Percentiles rank a stretch among this genome's conserved stretches.
Evolutionary conservation across 2,888 invertebrate species (phyloP).

Genomic region (Boloria selene): DNA sequence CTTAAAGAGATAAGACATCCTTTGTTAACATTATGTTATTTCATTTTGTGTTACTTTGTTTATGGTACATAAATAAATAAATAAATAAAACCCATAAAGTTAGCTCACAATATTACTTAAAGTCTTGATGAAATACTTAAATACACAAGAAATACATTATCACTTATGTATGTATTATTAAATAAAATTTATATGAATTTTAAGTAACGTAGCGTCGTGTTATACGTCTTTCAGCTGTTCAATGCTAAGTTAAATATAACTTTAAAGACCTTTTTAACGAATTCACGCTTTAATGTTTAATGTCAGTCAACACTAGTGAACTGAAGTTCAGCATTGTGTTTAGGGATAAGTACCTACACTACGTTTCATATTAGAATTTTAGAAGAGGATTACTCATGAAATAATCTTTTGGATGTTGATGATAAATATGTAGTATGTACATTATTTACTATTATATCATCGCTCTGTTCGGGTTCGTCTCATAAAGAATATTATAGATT

Average conservation of each 20-base stretch:
- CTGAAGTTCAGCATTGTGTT: constrained; percentile 10
- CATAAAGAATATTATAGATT: too few species aligned
- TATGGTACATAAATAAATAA: too few species aligned
- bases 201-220: constrained; percentile 10
- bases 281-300: constrained; percentile 22
- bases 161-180: constrained; percentile 4
- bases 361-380: constrained; percentile 6
- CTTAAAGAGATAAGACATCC: too few species aligned
- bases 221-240: constrained; percentile 8
- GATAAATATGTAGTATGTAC: too few species aligned
- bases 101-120: too few species aligned
- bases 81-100: too few species aligned
- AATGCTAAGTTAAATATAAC: not conserved
- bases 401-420: too few species aligned
- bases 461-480: too few species aligned
- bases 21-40: too few species aligned
- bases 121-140: not conserved
- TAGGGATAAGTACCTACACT: not conserved
- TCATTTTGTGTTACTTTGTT: too few species aligned
- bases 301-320: constrained; percentile 18
- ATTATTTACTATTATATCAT: too few species aligned
- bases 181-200: constrained; percentile 5
- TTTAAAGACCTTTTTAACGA: constrained; percentile 22
- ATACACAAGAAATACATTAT: too few species aligned
- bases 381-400: not conserved